Base-by-base conservation (phyloP, 1,140 invertebrate species). In the Drosophila asahinai region DNA sequence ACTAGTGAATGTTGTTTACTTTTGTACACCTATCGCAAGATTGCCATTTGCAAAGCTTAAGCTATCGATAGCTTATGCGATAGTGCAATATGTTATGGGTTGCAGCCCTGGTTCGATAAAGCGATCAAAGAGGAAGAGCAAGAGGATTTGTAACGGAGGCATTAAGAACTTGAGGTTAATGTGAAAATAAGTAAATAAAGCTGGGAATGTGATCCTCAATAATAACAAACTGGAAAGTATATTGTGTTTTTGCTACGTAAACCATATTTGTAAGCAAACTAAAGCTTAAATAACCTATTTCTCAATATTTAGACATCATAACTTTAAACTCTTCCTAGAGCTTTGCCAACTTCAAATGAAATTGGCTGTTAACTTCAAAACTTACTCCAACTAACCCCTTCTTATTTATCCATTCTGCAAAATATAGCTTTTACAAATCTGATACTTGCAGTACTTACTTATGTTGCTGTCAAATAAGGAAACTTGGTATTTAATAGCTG, bases 401-500 rank as follows among this genome's bases (percentile, higher is more conserved):
- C 14, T 1, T n/a, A 11, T n/a, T 43, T 19, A 19, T 25, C 2
- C 15, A 12, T 14, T 40, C 19, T 40, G 54, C 36, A 40, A 25
- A 11, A 40, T 40, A 57, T 57, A 40, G 54, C 6, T 25, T n/a
- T 58, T 8, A 22, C 5, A 25, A 58, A 58, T 45, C 55, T 12
- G 22, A 58, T 45, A 58, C 55, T 45, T 25, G 12, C 15, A 58
- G 55, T 58, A 58, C 36, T 58, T 58, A 42, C 30, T 57, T 42
- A 22, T 17, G 22, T 42, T n/a, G 15, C 40, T 66, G 64, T 54
- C 27, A 7, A 11, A 45, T 19, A 19, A 17, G 33, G 30, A 36
- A 68, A 49, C 47, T 17, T 43, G 52, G 48, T 57, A 55, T 47
- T 47, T 36, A 52, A 40, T 40, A 52, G 38, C 36, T 36, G 6